These are phyloP conservation scores for Caenorhabditis auriculariae DNA, from an alignment of 2,888 invertebrate genomes.

Conservation along the genomic window DNA sequence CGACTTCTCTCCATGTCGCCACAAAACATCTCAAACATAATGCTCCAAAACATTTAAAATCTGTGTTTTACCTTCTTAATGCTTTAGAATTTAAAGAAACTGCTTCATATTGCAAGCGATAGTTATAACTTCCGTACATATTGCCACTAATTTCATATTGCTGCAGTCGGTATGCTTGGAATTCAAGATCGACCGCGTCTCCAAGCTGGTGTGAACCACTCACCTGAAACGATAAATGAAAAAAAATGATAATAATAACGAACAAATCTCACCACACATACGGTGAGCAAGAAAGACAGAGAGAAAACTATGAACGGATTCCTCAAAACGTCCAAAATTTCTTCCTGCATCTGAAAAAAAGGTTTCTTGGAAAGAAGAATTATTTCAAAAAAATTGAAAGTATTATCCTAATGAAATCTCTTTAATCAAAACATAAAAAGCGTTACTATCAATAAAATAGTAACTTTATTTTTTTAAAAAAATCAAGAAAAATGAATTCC, in stretches of 20 bases:
- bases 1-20: conserved; percentile 56
- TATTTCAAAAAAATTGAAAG: not conserved
- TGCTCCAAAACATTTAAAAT: not conserved
- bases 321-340: conserved; percentile 45
- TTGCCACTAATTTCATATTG: conserved; percentile 59
- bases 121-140: conserved; percentile 48
- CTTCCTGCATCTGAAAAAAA: conserved; percentile 38
- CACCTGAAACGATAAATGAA: conserved; percentile 12
- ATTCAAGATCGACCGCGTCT: conserved; percentile 45
- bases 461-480: no score
- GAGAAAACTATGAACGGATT: conserved; percentile 42
- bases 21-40: conserved; percentile 50
- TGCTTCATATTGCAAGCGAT: conserved; percentile 56
- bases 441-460: no score
- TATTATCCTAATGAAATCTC: no score
- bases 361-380: conserved; percentile 1
- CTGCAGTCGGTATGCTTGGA: conserved; percentile 58
- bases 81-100: conserved; percentile 47
- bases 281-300: conserved; percentile 39
- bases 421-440: no score
- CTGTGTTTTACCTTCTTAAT: conserved; percentile 34
- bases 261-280: conserved; percentile 31
- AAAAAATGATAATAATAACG: not conserved
- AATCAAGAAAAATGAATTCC: no score
- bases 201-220: conserved; percentile 36